Conservation (phyloP, 2,888 invertebrate genomes). For the Deilephila elpenor region DNA sequence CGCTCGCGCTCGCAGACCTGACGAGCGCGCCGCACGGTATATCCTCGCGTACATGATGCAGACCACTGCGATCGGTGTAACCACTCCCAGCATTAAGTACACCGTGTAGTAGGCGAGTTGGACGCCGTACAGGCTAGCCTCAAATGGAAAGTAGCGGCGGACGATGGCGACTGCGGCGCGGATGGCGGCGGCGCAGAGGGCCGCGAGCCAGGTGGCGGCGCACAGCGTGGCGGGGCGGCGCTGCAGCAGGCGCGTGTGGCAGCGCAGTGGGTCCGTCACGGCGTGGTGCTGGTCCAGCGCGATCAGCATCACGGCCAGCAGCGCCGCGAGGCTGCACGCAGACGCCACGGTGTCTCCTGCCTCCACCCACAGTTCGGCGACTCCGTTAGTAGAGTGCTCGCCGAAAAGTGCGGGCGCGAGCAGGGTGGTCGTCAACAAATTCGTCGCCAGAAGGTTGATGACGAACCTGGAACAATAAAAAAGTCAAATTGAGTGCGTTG, state of each 20-base stretch:
- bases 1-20: slow-evolving; percentile 81
- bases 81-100: slow-evolving; percentile 70
- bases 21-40: slow-evolving; percentile 90
- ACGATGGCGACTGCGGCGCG: slow-evolving; percentile 68
- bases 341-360: slow-evolving; percentile 81
- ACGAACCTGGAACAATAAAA: slow-evolving; percentile 86
- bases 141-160: slow-evolving; percentile 63
- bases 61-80: slow-evolving; percentile 85
- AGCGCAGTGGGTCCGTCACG: slow-evolving; percentile 80
- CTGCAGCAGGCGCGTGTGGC: slow-evolving; percentile 80
- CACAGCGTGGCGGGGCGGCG: slow-evolving; percentile 76
- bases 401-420: slow-evolving; percentile 80
- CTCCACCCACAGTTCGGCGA: slow-evolving; percentile 84
- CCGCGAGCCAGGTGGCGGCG: slow-evolving; percentile 83
- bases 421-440: slow-evolving; percentile 78
- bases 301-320: slow-evolving; percentile 74
- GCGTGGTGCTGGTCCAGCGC: slow-evolving; percentile 84
- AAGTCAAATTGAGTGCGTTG: slow-evolving; percentile 43
- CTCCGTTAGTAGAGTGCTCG: slow-evolving; percentile 87
- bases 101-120: slow-evolving; percentile 70
- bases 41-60: slow-evolving; percentile 90
- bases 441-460: slow-evolving; percentile 84
- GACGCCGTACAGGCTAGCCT: slow-evolving; percentile 63
- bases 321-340: slow-evolving; percentile 70
- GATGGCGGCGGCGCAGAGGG: slow-evolving; percentile 68